Percentiles rank a stretch among this genome's conserved stretches.
These are phyloP conservation scores for Takifugu bimaculatus DNA, from an alignment of 2,113 vertebrate species.

Conservation along the genomic window DNA sequence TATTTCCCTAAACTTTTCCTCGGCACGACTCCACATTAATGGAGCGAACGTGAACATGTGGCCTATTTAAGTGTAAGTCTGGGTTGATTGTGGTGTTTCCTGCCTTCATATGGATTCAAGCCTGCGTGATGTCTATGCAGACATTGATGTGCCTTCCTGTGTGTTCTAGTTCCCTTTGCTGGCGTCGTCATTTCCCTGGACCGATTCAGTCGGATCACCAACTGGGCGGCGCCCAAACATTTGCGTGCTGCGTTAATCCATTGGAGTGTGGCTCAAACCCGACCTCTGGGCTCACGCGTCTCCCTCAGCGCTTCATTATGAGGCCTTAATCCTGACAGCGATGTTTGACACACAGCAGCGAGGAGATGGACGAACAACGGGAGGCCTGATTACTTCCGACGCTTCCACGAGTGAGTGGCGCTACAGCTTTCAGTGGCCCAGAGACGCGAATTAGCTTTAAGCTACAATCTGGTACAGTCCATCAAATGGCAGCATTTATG, in stretches of 20 bases:
- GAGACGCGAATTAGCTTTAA: too few relatives aligned
- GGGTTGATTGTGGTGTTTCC: background rate
- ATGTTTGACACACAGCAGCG: conserved; percentile 31
- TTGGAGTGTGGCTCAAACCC: conserved; percentile 26
- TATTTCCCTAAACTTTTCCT: conserved; percentile 36
- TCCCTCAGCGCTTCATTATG: conserved; percentile 63
- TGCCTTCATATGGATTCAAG: background rate
- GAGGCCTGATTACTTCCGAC: conserved; percentile 19
- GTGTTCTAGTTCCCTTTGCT: conserved; percentile 18
- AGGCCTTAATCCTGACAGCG: conserved; percentile 59
- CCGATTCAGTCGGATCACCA: conserved; percentile 33
- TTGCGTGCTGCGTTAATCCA: conserved; percentile 56
- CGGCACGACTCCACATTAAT: conserved; percentile 38
- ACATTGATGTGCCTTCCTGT: conserved; percentile 40
- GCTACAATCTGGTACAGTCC: too few relatives aligned
- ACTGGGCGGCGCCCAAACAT: conserved; percentile 42
- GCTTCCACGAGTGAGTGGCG: background rate
- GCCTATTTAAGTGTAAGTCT: conserved; percentile 29
- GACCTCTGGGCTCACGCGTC: conserved; percentile 23
- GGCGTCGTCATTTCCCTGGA: conserved; percentile 8
- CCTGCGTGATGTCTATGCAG: background rate
- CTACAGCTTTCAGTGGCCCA: too few relatives aligned
- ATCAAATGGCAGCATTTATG: too few relatives aligned
- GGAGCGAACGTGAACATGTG: conserved; percentile 41
- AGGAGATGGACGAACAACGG: conserved; percentile 24